Conservation (phyloP, 2,797 vertebrate species). For the Arnoldichthys spilopterus region DNA sequence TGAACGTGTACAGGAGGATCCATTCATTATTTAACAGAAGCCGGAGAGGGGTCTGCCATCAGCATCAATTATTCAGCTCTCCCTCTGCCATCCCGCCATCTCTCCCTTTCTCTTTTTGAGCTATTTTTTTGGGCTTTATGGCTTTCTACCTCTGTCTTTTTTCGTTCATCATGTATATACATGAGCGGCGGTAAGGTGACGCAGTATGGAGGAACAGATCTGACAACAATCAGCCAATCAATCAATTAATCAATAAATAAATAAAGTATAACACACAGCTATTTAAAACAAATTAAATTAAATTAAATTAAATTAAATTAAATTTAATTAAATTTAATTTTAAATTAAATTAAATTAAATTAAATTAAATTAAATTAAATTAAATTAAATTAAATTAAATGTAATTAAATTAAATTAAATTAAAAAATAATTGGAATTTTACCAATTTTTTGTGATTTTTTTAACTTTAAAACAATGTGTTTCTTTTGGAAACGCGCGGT, state of each 20-base stretch:
- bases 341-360: no score
- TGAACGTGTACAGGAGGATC: slow-evolving; percentile 35
- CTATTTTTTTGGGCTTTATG: slow-evolving; percentile 26
- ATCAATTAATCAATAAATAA: no score
- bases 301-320: no score
- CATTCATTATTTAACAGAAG: slow-evolving; percentile 61
- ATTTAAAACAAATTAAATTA: no score
- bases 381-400: no score
- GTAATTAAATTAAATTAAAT: no score
- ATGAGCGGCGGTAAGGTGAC: not conserved
- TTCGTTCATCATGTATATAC: slow-evolving; percentile 11
- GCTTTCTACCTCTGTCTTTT: not conserved
- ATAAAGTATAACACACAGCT: no score
- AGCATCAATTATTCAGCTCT: slow-evolving; percentile 62
- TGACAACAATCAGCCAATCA: not conserved
- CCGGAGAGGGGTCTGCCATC: slow-evolving; percentile 55
- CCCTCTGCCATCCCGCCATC: slow-evolving; percentile 28
- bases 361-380: no score
- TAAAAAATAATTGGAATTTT: no score
- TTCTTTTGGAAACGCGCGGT: not conserved
- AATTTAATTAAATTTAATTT: no score
- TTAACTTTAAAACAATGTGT: not conserved
- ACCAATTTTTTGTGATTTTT: no score
- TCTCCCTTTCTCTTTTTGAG: slow-evolving; percentile 13
- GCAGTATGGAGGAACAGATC: not conserved